These are phyloP conservation scores for Henricia sp. DNA, from an alignment of 53 echinoderm and acorn worm genomes.

Conservation along the genomic window DNA sequence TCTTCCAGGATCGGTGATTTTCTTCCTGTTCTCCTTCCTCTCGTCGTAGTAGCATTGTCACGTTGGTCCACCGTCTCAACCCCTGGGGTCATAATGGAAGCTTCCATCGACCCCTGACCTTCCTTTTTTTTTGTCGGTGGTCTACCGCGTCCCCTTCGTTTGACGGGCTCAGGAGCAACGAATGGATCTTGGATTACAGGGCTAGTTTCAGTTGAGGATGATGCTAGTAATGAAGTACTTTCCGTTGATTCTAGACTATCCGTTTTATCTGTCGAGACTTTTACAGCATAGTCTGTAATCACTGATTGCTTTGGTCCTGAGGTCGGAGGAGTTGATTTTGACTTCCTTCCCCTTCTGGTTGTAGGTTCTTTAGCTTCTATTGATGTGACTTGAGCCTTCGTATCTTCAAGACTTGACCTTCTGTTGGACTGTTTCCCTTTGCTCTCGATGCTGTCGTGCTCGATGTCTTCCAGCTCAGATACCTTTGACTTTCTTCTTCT, in stretches of 20 bases:
- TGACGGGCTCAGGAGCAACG: constrained; percentile 42
- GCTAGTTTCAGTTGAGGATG: neutral
- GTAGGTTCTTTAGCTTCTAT: neutral
- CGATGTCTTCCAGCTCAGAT: neutral
- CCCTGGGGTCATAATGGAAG: neutral
- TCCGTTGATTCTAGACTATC: constrained; percentile 23
- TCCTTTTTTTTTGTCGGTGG: constrained; percentile 14
- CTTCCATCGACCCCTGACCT: constrained; percentile 10
- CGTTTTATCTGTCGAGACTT: neutral
- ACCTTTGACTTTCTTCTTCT: neutral
- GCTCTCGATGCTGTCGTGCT: neutral
- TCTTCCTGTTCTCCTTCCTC: constrained; percentile 24
- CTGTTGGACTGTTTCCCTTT: neutral
- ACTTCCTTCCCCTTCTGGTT: constrained; percentile 29
- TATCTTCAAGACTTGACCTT: neutral
- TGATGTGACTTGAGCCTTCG: neutral
- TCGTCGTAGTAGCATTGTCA: neutral
- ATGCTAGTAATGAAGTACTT: constrained; percentile 3
- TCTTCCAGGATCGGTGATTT: constrained; percentile 18
- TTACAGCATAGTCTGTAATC: constrained; percentile 14
- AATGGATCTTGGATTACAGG: constrained; percentile 38
- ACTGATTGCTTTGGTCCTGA: constrained; percentile 18
- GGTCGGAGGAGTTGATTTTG: constrained; percentile 17
- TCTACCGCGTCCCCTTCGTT: constrained; percentile 15
- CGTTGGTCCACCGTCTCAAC: neutral